phyloP scores from a whole-genome alignment of 2,113 vertebrate species.

The Electrona antarctica region DNA sequence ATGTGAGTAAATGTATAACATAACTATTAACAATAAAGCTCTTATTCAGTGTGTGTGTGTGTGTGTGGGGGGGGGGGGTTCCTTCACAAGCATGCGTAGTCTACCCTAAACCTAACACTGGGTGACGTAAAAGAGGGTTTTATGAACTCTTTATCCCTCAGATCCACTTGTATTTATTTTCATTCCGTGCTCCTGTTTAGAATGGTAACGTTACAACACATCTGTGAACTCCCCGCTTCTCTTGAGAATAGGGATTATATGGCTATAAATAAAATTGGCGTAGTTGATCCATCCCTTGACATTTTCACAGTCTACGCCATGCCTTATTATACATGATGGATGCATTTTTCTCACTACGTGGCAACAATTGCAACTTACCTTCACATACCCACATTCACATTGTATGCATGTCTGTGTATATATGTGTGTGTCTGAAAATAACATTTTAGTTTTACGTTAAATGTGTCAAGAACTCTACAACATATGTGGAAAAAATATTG shows the following conservation, averaged over 20 bases:
- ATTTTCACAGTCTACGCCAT: conserved; percentile 43
- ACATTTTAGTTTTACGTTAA: too few species aligned
- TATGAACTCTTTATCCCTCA: not conserved
- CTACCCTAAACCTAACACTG: too few species aligned
- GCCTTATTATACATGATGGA: not conserved
- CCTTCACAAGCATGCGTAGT: too few species aligned
- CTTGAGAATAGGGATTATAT: conserved; percentile 23
- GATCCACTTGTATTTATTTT: not conserved
- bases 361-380: conserved; percentile 20
- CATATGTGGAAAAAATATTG: too few species aligned
- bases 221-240: not conserved
- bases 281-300: conserved; percentile 47
- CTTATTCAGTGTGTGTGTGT: not conserved
- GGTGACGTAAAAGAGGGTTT: not conserved
- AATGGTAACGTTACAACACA: not conserved
- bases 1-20: conserved; percentile 12
- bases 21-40: conserved; percentile 55
- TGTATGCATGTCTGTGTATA: not conserved
- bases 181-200: conserved; percentile 5
- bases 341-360: conserved; percentile 52
- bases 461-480: too few species aligned
- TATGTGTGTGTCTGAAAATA: not conserved
- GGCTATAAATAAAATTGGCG: conserved; percentile 19
- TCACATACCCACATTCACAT: too few species aligned
- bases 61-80: too few species aligned